A percentile compares a stretch with the other conserved stretches of the same genome.
These are phyloP conservation scores for Labrus mixtus DNA, from an alignment of 2,113 vertebrate species.

Conservation along the genomic window DNA sequence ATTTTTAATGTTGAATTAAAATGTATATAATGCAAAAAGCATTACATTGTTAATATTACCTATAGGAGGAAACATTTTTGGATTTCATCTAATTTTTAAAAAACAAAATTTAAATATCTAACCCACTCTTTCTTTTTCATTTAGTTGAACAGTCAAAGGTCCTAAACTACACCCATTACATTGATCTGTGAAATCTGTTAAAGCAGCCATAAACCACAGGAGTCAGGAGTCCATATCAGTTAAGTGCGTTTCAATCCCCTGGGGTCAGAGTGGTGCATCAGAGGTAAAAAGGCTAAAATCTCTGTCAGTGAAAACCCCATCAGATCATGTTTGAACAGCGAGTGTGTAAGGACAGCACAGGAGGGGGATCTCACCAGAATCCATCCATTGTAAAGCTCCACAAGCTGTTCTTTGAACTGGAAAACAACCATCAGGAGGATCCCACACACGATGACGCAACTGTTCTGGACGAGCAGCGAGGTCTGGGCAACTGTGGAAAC, in stretches of 20 bases:
- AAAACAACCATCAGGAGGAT: constrained; percentile 96
- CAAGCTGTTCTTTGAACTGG: constrained; percentile 90
- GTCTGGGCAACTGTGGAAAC: constrained; percentile 92
- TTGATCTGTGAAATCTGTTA: constrained; percentile 22
- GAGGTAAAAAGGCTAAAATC: constrained; percentile 3
- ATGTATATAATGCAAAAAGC: no score
- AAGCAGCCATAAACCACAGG: constrained; percentile 16
- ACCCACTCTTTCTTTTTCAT: not conserved
- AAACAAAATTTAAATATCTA: not conserved
- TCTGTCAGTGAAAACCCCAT: constrained; percentile 13
- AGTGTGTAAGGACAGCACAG: not conserved
- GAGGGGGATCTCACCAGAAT: constrained; percentile 89
- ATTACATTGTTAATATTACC: no score
- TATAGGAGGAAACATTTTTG: no score
- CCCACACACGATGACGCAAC: constrained; percentile 93
- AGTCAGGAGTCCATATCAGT: constrained; percentile 26
- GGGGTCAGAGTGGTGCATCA: constrained; percentile 19
- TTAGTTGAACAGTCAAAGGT: constrained; percentile 30
- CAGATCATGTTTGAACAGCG: not conserved
- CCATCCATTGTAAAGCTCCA: constrained; percentile 93
- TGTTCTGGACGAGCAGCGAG: constrained; percentile 95
- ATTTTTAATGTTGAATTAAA: no score
- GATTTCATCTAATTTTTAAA: no score
- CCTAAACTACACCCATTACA: not conserved
- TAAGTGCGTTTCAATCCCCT: not conserved